A percentile compares a stretch with the other conserved stretches of the same genome.
Conservation (phyloP, 2,113 vertebrate species). For the Ceratotherium simum region DNA sequence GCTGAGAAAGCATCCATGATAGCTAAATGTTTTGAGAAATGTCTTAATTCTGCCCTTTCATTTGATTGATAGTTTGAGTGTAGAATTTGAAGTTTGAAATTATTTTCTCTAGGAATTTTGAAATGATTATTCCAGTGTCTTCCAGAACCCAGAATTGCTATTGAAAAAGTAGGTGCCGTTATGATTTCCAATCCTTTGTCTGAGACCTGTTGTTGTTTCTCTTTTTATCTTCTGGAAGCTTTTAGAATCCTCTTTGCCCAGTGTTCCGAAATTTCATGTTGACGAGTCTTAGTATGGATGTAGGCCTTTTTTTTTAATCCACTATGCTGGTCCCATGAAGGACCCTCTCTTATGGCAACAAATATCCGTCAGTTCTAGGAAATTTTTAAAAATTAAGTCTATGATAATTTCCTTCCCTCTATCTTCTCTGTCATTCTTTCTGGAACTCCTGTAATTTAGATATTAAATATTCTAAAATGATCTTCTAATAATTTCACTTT, state of each 20-base stretch:
- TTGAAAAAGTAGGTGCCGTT: background rate
- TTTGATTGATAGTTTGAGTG: background rate
- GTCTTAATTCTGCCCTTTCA: background rate
- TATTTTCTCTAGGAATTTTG: conserved; percentile 21
- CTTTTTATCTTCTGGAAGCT: background rate
- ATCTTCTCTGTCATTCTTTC: conserved; percentile 17
- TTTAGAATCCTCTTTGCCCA: background rate
- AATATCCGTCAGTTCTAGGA: conserved; percentile 22
- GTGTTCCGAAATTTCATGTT: background rate
- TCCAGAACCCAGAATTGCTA: background rate
- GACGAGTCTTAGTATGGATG: background rate
- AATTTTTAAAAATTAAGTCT: background rate
- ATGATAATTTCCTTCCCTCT: background rate
- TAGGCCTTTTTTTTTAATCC: background rate
- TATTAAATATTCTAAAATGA: background rate
- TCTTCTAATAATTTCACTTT: background rate
- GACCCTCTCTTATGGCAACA: background rate
- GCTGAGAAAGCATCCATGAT: background rate
- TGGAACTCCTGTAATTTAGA: background rate
- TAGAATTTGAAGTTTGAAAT: background rate
- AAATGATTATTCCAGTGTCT: background rate
- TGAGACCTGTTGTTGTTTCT: background rate
- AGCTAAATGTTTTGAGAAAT: conserved; percentile 41
- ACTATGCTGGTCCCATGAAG: background rate
- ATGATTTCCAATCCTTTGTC: background rate